A percentile compares a stretch with the other conserved stretches of the same genome.
These are phyloP conservation scores for Tachycineta bicolor DNA, from an alignment of 2,113 vertebrate species.

Conservation along the genomic window DNA sequence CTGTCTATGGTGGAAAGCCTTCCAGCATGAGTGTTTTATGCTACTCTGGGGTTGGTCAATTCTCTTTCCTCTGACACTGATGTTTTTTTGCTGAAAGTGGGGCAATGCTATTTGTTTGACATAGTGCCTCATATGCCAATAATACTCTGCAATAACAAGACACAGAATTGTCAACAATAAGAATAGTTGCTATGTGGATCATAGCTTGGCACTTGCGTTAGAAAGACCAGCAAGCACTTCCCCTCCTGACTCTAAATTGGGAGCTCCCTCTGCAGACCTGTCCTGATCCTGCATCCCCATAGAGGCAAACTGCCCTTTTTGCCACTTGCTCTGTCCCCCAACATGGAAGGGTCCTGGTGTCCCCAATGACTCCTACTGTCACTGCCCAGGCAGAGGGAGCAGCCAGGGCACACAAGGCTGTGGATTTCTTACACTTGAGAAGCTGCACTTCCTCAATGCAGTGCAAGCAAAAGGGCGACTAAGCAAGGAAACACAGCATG, in stretches of 20 bases:
- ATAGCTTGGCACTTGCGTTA: neutral
- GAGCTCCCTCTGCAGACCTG: conserved; percentile 57
- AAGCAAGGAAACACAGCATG: neutral
- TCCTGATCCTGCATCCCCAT: neutral
- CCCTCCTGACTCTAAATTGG: conserved; percentile 14
- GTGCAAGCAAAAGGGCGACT: neutral
- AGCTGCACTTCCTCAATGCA: neutral
- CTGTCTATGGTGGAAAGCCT: neutral
- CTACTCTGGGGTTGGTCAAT: neutral
- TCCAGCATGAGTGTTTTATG: neutral
- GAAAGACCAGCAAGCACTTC: neutral
- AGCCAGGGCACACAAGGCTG: neutral
- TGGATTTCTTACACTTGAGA: neutral
- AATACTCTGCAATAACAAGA: neutral
- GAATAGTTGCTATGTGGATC: neutral
- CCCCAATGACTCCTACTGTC: neutral
- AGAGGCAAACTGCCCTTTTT: neutral
- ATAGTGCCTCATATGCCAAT: neutral
- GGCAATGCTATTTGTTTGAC: neutral
- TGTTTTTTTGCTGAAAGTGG: neutral
- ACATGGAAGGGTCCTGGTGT: accelerated
- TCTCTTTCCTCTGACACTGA: neutral
- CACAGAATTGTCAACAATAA: neutral
- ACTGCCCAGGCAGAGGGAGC: neutral
- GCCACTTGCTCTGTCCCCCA: neutral